Evolutionary conservation across 2,797 vertebrate species (phyloP), one percentile per base, ranked within the genome.

Genomic region (Anomalospiza imberbis): DNA sequence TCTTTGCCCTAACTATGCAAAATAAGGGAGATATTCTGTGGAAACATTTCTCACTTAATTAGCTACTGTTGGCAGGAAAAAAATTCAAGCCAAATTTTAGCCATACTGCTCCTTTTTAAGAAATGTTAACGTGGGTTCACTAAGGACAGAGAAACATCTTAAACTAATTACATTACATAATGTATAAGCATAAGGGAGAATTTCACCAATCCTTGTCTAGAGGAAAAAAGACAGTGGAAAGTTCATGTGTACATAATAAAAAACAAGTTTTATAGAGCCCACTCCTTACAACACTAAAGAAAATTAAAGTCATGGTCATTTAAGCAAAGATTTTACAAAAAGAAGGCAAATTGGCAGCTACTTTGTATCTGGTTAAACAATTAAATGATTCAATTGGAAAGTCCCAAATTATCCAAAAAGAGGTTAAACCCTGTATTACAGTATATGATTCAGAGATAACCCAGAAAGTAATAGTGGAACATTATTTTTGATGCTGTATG

Each of bases 161-260:
- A 50, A 84, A 44, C 8, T 34, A 47, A 66, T 54, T 36, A 32
- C 3, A 31, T 17, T 57, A 45, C 18, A 47, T 36, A 54, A 55
- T 1, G 2, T 24, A 12, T 9, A 79, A 40, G 10, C 38, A 47
- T 0, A 0, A 63, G 7, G 36, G 10, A 83, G 8, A 73, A 75
- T 62, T 89, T 73, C 47, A 28, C 15, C 53, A 38, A 50, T 55
- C 28, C 24, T 68, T 71, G 34, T n/a, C 8, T 47, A 48, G 25
- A 77, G 9, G 9, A 7, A 8, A 83, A 70, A 84, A 24, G 24
- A 62, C 1, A 2, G 24, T 34, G 11, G 24, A 82, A 47, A 65
- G 13, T 9, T 72, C 26, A 6, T 1, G 1, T 7, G 7, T 14
- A 8, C 24, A 29, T 26, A 29, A 72, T 9, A 36, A 34, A 79